Evolutionary conservation across 2,113 vertebrate genomes (phyloP).

Genomic region (Tylochromis polylepis): DNA sequence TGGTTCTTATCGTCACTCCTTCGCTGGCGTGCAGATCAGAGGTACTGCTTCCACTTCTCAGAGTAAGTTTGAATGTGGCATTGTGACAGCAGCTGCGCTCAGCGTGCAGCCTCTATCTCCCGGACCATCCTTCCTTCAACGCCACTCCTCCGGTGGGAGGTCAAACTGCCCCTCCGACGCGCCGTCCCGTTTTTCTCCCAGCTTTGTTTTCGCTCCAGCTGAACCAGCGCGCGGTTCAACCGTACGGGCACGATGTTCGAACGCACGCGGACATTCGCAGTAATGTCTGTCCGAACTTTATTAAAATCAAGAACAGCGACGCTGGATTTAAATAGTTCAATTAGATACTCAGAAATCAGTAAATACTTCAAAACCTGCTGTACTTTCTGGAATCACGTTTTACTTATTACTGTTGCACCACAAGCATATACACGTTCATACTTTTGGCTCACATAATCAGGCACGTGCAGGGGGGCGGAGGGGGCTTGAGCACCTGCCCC

Average conservation of each 20-base stretch:
- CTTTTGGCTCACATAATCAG: not conserved
- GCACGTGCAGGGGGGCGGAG: not conserved
- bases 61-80: conserved; percentile 12
- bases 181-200: not conserved
- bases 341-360: not conserved
- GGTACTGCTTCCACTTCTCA: not conserved
- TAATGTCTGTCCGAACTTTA: fast-evolving
- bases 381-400: fast-evolving
- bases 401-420: not conserved
- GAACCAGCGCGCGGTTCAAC: not conserved
- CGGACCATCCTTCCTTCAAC: conserved; percentile 59
- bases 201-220: not conserved
- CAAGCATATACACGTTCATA: not conserved
- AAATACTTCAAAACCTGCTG: not conserved
- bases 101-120: conserved; percentile 48
- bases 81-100: conserved; percentile 17
- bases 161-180: conserved; percentile 28
- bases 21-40: conserved; percentile 25
- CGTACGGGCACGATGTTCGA: not conserved
- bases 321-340: not conserved
- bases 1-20: not conserved
- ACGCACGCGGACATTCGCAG: not conserved
- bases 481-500: not conserved
- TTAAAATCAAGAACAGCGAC: not conserved
- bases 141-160: conserved; percentile 71